phyloP scores from a whole-genome alignment of 2,797 vertebrate genomes.

The Sebastes hubbsi region DNA sequence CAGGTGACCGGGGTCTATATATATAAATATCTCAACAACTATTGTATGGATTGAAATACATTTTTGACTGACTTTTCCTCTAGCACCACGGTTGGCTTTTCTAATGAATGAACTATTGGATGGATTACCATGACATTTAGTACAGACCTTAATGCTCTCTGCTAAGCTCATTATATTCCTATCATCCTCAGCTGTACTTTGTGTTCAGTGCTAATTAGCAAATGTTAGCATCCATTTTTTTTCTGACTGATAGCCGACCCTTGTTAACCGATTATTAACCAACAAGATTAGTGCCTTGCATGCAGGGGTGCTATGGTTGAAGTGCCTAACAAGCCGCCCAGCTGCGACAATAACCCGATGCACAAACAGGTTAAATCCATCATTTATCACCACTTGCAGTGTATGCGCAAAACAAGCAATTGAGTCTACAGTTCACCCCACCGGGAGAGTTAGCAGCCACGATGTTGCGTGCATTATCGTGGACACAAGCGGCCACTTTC shows the following conservation, averaged over 20 bases:
- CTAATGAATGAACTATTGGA: neutral
- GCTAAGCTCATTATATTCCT: neutral
- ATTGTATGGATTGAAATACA: neutral
- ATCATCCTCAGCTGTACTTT: neutral
- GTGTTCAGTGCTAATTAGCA: neutral
- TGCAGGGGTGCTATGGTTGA: too few species aligned
- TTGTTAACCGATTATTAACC: neutral
- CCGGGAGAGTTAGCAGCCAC: too few species aligned
- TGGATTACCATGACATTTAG: neutral
- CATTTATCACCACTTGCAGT: too few species aligned
- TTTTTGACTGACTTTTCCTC: neutral
- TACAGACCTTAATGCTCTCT: neutral
- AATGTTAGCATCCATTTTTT: neutral
- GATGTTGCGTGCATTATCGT: too few species aligned
- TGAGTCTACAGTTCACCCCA: too few species aligned
- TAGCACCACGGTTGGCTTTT: neutral
- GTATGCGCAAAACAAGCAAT: too few species aligned
- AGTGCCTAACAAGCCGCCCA: too few species aligned
- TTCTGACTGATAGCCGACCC: neutral
- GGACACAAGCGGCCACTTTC: too few species aligned
- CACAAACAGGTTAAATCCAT: too few species aligned
- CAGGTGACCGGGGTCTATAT: constrained; percentile 22
- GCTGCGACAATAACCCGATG: too few species aligned
- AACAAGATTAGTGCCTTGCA: too few species aligned
- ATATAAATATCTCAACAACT: neutral